Evolutionary conservation across 2,797 vertebrate genomes (phyloP), one percentile per base, ranked within the genome.

Genomic region (Hoplostethus mediterraneus): DNA sequence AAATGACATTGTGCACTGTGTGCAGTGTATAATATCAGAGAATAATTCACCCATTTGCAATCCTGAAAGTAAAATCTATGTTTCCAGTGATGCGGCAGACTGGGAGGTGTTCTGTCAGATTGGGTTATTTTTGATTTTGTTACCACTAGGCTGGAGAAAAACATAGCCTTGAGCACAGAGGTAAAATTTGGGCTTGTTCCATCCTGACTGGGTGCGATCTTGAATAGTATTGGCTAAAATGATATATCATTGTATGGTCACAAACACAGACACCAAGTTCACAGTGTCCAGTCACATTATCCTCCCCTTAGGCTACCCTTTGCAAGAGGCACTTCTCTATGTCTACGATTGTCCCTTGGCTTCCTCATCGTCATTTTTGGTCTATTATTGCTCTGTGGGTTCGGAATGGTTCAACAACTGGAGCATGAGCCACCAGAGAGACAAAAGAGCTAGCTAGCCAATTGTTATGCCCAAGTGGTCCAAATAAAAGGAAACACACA

Each of bases 181-280:
- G 16, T 25, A 21, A 53, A 17, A 9, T 53, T 31, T 53, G 42
- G 16, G 12, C 30, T 48, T 48, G 10, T 63, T 70, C 63, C 58
- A 30, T 48, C 63, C 73, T 42, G 53, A 60, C 60, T 63, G 42
- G 6, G 0, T 55, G 28, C 30, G 12, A 61, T 62, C 71, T 48
- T 78, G 63, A 73, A 62, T 72, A 51, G 49, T 48, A 75, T 40
- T 79, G 31, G 25, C 61, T 62, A 6, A 83, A 74, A 71, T 56
- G 21, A 68, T 62, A 36, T 51, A 54, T 63, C 44, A 56, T 17
- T 51, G 14, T 14, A 48, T 17, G 31, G 60, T 42, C 17, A 47
- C 2, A 25, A 67, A 56, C 14, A 75, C 57, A 75, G n/a, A 69
- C 45, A 65, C 16, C 4, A 67, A 49, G 4, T 54, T 71, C 63